A percentile compares a stretch with the other conserved stretches of the same genome.
These are phyloP conservation scores for Orthosia gracilis DNA, from an alignment of 2,888 invertebrate genomes.

Conservation along the genomic window DNA sequence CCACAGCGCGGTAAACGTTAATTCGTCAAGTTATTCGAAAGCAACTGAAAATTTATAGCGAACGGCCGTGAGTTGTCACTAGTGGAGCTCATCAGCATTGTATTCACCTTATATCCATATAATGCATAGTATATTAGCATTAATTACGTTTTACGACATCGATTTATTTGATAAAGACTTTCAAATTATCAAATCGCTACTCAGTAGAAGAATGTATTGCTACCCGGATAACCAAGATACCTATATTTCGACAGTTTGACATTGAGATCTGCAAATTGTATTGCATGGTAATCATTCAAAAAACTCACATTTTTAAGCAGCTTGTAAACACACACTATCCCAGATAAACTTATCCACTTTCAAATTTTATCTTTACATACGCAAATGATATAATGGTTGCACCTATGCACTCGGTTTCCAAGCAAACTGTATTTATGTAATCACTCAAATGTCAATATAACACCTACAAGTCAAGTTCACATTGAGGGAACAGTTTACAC, in stretches of 20 bases:
- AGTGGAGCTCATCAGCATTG: constrained; percentile 25
- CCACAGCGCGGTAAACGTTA: constrained; percentile 30
- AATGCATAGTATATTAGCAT: constrained; percentile 38
- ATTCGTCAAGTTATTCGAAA: constrained; percentile 7
- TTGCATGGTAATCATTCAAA: not conserved
- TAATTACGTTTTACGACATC: constrained; percentile 28
- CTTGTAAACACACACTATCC: not conserved
- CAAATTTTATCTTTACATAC: constrained; percentile 19
- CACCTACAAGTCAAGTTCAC: not conserved
- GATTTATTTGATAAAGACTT: constrained; percentile 30
- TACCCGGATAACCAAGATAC: constrained; percentile 18
- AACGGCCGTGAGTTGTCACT: not conserved
- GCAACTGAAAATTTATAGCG: constrained; percentile 43
- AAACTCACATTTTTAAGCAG: not conserved
- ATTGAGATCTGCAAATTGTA: constrained; percentile 4
- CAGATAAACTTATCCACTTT: not conserved
- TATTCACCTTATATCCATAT: constrained; percentile 46
- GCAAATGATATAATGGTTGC: not conserved
- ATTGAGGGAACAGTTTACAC: not conserved
- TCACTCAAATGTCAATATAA: not conserved
- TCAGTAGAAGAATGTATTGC: constrained; percentile 23
- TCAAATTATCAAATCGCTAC: constrained; percentile 20
- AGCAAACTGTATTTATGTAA: not conserved
- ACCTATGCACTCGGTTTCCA: not conserved
- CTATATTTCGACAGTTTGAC: not conserved